Base-by-base conservation (phyloP, 2,888 invertebrate genomes). In the Lottia gigantea region DNA sequence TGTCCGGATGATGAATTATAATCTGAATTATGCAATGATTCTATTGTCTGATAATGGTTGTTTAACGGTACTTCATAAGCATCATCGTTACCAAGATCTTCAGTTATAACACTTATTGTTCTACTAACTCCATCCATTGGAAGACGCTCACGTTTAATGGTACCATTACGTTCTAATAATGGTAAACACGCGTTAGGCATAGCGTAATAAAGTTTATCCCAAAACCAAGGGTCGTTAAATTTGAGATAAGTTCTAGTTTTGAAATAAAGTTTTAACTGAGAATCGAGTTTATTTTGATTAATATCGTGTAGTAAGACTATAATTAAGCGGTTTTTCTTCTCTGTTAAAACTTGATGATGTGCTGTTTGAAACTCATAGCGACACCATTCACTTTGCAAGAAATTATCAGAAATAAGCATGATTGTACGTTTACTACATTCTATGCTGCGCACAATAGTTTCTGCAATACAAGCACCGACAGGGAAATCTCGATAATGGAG, bases 201-300 rank as follows among this genome's bases (percentile, higher is more conserved):
- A 75, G 94, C 94, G 88, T 95, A 96, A 85, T 94, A 92, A 75
- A 97, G 91, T 83, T 96, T 93, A 88, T 96, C 95, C 96, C 97
- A 97, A 91, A 97, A 97, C 88, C 95, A 92, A 82, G 94, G 94
- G 88, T 97, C 96, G 82, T 94, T 94, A 93, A 95, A 95, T 80
- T 93, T 91, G 75, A 97, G 91, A 66, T 94, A 92, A 71, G 94
- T 94, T 82, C 94, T 94, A 68, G 94, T 94, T 88, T 95, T 94
- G 79, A 96, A 91, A 88, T 95, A 95, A 79, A 95, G 91, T 85
- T 95, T 92, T 84, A 96, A 93, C 86, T 95, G 95, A 1, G 94
- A 94, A 89, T 95, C 95, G 78, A 95, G 90, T 88, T 94, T 94
- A 86, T 94, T 92, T 79, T 93, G 93, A 40, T 94, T 93, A 81